Evolutionary conservation across 2,888 invertebrate genomes (phyloP).

Genomic region (Sisyra terminalis): DNA sequence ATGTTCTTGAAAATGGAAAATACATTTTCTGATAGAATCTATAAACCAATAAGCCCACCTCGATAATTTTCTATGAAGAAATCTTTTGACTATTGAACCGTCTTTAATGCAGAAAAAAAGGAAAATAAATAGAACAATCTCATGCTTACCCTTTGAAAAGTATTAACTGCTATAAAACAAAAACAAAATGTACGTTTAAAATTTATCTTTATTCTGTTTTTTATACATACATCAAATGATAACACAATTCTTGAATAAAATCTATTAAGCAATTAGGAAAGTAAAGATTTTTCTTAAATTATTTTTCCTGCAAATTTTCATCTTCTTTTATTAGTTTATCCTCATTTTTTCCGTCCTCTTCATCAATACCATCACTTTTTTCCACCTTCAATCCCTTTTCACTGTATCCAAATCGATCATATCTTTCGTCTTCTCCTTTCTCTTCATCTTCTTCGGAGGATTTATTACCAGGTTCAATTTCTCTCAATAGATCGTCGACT

Average conservation of each 20-base stretch:
- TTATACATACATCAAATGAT: background rate
- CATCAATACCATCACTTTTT: background rate
- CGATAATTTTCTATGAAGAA: no score
- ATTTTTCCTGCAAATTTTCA: constrained; percentile 1
- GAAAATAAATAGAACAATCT: no score
- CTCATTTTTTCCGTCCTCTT: background rate
- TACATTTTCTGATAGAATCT: no score
- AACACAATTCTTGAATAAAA: background rate
- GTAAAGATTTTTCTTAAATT: background rate
- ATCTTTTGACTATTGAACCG: no score
- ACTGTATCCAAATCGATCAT: constrained; percentile 25
- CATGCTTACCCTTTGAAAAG: no score
- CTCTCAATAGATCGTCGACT: constrained; percentile 59
- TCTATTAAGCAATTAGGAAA: no score
- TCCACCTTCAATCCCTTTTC: constrained; percentile 18
- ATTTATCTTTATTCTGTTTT: background rate
- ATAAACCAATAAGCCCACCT: no score
- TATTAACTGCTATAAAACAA: no score
- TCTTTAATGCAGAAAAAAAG: no score
- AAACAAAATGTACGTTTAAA: no score
- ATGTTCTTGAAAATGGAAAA: no score
- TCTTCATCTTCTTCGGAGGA: constrained; percentile 53
- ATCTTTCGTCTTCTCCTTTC: constrained; percentile 37
- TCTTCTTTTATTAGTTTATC: constrained; percentile 1
- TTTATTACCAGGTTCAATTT: constrained; percentile 40